A percentile compares a stretch with the other conserved stretches of the same genome.
Conservation (phyloP, 2,888 invertebrate species). For the Urechis unicinctus region DNA sequence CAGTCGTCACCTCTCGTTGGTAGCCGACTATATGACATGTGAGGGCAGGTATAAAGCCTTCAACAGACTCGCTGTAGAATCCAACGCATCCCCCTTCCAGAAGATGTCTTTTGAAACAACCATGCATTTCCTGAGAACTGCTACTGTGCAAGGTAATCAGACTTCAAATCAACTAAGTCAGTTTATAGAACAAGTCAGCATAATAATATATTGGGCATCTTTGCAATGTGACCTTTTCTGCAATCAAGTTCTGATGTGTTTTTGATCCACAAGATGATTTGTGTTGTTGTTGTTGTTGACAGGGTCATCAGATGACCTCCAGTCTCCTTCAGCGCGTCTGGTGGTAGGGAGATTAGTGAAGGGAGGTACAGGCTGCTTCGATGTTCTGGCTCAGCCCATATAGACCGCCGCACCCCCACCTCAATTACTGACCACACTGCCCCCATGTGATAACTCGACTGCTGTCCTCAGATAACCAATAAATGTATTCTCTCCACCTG, state of each 20-base stretch:
- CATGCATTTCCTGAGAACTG: constrained; percentile 73
- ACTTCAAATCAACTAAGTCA: not conserved
- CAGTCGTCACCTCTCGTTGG: constrained; percentile 81
- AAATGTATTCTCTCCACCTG: too few relatives aligned
- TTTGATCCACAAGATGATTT: not conserved
- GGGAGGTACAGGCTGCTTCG: constrained; percentile 76
- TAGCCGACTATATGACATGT: constrained; percentile 97
- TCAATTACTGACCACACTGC: too few relatives aligned
- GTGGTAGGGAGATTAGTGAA: constrained; percentile 76
- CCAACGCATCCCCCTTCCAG: constrained; percentile 87
- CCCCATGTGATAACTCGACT: too few relatives aligned
- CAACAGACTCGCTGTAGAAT: constrained; percentile 83
- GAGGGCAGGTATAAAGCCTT: constrained; percentile 84
- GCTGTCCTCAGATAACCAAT: too few relatives aligned
- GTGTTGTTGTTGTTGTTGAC: constrained; percentile 39
- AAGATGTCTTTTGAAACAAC: constrained; percentile 98
- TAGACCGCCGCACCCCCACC: too few relatives aligned
- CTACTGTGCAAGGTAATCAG: constrained; percentile 60
- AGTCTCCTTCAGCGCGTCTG: constrained; percentile 78
- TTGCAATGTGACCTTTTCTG: not conserved
- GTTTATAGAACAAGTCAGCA: not conserved
- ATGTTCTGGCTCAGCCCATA: constrained; percentile 41
- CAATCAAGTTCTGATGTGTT: not conserved
- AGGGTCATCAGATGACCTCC: constrained; percentile 69
- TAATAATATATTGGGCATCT: not conserved